Evolutionary conservation across 2,888 invertebrate genomes (phyloP).

Genomic region (Aspidiotus rigidus): DNA sequence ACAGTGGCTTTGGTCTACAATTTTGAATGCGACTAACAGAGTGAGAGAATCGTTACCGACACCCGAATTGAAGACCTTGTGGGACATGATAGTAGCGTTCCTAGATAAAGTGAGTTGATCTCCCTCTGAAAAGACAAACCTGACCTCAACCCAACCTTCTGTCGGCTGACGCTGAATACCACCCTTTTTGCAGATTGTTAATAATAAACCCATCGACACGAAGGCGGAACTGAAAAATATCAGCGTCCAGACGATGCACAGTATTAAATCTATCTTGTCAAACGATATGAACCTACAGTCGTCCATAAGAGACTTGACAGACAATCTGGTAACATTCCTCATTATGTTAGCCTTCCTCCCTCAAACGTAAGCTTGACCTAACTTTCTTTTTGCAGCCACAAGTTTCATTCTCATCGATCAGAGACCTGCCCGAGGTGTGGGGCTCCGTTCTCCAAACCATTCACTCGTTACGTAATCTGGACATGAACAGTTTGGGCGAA

Average conservation of each 20-base stretch:
- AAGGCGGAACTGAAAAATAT: constrained; percentile 18
- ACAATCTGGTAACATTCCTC: not conserved
- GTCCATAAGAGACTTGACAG: not conserved
- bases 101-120: constrained; percentile 16
- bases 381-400: constrained; percentile 11
- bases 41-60: constrained; percentile 23
- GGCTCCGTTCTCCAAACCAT: constrained; percentile 47
- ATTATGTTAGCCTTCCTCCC: not conserved
- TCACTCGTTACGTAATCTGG: constrained; percentile 51
- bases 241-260: not conserved
- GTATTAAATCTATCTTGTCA: not conserved
- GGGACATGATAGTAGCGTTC: constrained; percentile 7
- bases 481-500: constrained; percentile 50
- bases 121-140: no score
- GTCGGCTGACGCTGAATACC: no score
- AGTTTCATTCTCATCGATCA: constrained; percentile 17
- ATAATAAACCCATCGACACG: constrained; percentile 18
- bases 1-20: constrained; percentile 14
- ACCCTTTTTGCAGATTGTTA: constrained; percentile 9
- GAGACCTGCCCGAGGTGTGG: constrained; percentile 14
- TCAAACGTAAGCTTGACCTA: not conserved
- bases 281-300: constrained; percentile 1
- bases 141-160: no score
- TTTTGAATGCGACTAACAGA: constrained; percentile 6
- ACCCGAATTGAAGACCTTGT: constrained; percentile 18